Percentiles rank a stretch among this genome's conserved stretches.
Evolutionary conservation across 1,140 invertebrate species (phyloP).

Genomic region (Chymomyza costata): DNA sequence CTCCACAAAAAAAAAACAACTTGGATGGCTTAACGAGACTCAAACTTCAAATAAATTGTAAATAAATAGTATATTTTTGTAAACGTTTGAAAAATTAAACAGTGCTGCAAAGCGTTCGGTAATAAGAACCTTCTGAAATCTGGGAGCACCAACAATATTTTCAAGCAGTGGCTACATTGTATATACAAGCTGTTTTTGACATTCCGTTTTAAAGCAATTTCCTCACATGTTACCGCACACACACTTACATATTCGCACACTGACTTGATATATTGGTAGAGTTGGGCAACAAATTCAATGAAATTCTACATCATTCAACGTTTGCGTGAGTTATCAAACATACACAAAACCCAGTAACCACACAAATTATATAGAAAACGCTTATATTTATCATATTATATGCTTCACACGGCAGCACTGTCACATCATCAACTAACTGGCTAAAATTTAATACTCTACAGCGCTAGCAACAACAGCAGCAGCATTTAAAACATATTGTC

Average conservation of each 20-base stretch:
- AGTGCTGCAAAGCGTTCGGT: too few species aligned
- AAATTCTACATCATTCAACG: conserved; percentile 37
- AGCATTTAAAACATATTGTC: too few species aligned
- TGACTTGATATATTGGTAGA: conserved; percentile 2
- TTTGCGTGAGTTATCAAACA: conserved; percentile 56
- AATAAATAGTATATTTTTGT: too few species aligned
- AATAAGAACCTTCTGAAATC: too few species aligned
- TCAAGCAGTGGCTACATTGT: too few species aligned
- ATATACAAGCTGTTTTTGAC: conserved; percentile 46
- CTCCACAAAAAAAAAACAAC: too few species aligned
- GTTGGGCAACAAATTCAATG: conserved; percentile 37
- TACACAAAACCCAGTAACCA: conserved; percentile 6
- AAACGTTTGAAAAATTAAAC: too few species aligned
- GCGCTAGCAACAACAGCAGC: conserved; percentile 14
- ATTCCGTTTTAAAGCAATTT: conserved; percentile 19
- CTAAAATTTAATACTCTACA: too few species aligned
- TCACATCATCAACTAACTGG: too few species aligned
- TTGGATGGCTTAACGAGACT: too few species aligned
- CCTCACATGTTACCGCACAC: conserved; percentile 28
- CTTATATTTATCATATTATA: conserved; percentile 28
- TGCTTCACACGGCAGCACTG: conserved; percentile 34
- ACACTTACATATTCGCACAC: conserved; percentile 21
- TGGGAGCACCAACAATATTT: too few species aligned
- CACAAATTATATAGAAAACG: conserved; percentile 19
- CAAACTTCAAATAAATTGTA: too few species aligned